Evolutionary conservation across 1,140 invertebrate species (phyloP).

Genomic region (Homarus americanus): DNA sequence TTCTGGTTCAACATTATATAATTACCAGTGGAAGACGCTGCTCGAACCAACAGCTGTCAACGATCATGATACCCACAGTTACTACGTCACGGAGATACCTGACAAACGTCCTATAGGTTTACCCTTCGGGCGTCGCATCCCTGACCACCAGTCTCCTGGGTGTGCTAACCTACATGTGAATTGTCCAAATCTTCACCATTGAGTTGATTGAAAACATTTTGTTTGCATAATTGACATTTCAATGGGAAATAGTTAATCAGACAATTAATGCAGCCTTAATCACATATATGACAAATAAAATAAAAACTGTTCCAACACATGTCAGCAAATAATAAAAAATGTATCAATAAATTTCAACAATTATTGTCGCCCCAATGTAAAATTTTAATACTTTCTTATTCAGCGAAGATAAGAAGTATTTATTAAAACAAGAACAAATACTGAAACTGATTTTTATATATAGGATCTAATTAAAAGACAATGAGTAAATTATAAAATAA

Average conservation of each 20-base stretch:
- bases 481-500: no score
- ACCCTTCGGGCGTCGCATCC: slow-evolving; percentile 32
- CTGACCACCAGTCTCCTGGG: neutral
- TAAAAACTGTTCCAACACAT: no score
- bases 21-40: slow-evolving; percentile 32
- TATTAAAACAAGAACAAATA: no score
- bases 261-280: no score
- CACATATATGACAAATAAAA: no score
- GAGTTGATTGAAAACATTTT: neutral
- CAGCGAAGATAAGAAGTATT: no score
- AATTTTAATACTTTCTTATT: no score
- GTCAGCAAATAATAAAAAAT: neutral
- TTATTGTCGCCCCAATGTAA: neutral
- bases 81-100: slow-evolving; percentile 40
- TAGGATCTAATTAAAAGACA: no score
- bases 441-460: no score
- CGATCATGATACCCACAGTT: slow-evolving; percentile 33
- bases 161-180: neutral
- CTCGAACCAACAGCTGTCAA: neutral
- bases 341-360: neutral
- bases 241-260: no score
- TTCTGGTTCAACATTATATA: slow-evolving; percentile 12
- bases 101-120: slow-evolving; percentile 47
- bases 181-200: slow-evolving; percentile 6
- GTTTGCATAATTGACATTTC: no score